Evolutionary conservation across 2,797 vertebrate species (phyloP), one percentile per base, ranked within the genome.

Genomic region (Danio jaintianensis): DNA sequence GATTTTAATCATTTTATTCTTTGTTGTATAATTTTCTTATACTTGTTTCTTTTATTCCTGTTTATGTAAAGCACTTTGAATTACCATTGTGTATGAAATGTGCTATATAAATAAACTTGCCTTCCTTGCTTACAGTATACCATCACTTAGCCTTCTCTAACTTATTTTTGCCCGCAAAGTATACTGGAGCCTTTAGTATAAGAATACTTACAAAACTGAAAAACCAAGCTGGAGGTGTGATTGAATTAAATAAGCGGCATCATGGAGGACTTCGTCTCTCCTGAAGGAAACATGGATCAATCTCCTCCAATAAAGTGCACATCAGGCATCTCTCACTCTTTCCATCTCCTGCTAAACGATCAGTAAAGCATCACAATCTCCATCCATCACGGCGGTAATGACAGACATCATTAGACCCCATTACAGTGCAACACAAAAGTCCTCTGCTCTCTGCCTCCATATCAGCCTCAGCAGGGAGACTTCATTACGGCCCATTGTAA

Each of bases 401-500:
- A 69, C 68, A 68, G 16, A 15, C 79, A 82, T 82, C 80, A 82
- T 83, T 80, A 83, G 53, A 48, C 53, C 59, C 29, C 52, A 75
- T 36, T 72, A 61, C 22, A 36, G 36, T 5, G 36, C 43, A 18
- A 29, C 64, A 69, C 71, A 81, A 75, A 81, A 63, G 67, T 20
- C 43, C 38, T 77, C 59, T 52, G 29, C 43, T 78, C 85, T 36
- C 85, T 38, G 18, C 82, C 67, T 81, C 47, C 67, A 81, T 85
- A 85, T 75, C 80, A 9, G 58, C 47, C 84, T 86, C 88, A 55
- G 86, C 85, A 82, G 71, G 81, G 81, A 75, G 80, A 87, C 87
- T 83, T 86, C 88, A 89, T 88, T 69, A 75, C 81, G 74, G 79
- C 88, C 84, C 67, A 82, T 86, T 86, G 85, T 84, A 81, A 20